Evolutionary conservation across 2,113 vertebrate species (phyloP).

Genomic region (Mobula hypostoma): DNA sequence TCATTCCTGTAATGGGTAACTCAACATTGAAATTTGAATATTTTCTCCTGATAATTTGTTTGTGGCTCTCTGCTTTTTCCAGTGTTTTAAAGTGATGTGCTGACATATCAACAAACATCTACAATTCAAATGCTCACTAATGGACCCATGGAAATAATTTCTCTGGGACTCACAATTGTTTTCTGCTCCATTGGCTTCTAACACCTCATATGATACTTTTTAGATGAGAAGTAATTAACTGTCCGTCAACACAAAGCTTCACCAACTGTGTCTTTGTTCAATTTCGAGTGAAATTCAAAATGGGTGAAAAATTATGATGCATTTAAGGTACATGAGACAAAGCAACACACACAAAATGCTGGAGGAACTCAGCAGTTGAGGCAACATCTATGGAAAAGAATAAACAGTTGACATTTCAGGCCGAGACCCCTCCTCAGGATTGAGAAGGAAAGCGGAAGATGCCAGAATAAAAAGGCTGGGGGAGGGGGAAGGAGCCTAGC

Average conservation of each 20-base stretch:
- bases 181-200: background rate
- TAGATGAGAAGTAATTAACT: background rate
- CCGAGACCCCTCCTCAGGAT: too few species aligned
- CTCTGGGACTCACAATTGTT: background rate
- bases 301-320: background rate
- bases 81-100: background rate
- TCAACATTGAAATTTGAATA: too few species aligned
- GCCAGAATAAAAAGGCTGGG: too few species aligned
- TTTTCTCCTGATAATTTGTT: background rate
- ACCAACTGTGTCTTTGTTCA: background rate
- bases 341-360: too few species aligned
- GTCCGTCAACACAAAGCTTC: too few species aligned
- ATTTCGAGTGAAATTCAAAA: background rate
- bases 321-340: background rate
- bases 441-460: too few species aligned
- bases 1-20: background rate
- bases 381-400: background rate
- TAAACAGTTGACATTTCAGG: too few species aligned
- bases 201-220: background rate
- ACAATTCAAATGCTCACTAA: background rate
- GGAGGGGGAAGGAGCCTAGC: too few species aligned
- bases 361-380: background rate
- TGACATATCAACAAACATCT: background rate
- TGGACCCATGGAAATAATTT: background rate
- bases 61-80: background rate